phyloP scores from a whole-genome alignment of 2,113 vertebrate species.

The Myanophis thanlyinensis region DNA sequence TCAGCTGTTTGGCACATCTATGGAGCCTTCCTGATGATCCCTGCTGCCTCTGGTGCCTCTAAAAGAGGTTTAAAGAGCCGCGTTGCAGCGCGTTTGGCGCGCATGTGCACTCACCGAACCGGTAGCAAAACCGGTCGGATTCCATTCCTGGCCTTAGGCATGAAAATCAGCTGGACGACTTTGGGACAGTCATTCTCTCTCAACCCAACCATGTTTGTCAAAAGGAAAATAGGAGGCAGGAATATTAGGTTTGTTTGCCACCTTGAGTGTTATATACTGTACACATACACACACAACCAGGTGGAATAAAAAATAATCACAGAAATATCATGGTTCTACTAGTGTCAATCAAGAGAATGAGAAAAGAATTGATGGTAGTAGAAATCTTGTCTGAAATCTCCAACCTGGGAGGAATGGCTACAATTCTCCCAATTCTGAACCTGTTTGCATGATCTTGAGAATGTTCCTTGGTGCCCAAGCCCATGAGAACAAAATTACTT shows the following conservation, averaged over 20 bases:
- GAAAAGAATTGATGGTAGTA: background rate
- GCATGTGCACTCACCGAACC: too few species aligned
- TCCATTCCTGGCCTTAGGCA: too few species aligned
- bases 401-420: background rate
- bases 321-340: background rate
- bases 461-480: background rate
- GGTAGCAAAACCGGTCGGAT: too few species aligned
- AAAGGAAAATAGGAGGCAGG: background rate
- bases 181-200: background rate
- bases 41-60: too few species aligned
- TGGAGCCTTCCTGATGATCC: too few species aligned
- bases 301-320: background rate
- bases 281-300: background rate
- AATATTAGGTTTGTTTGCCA: background rate
- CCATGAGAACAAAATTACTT: background rate
- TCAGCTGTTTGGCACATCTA: too few species aligned
- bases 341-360: background rate
- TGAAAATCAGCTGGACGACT: background rate
- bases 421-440: background rate
- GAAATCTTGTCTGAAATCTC: background rate
- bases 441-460: background rate
- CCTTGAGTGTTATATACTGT: background rate
- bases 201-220: background rate
- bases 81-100: too few species aligned
- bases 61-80: too few species aligned